These are phyloP conservation scores for Augochlorella aurata DNA, from an alignment of 2,888 invertebrate species.

Conservation along the genomic window DNA sequence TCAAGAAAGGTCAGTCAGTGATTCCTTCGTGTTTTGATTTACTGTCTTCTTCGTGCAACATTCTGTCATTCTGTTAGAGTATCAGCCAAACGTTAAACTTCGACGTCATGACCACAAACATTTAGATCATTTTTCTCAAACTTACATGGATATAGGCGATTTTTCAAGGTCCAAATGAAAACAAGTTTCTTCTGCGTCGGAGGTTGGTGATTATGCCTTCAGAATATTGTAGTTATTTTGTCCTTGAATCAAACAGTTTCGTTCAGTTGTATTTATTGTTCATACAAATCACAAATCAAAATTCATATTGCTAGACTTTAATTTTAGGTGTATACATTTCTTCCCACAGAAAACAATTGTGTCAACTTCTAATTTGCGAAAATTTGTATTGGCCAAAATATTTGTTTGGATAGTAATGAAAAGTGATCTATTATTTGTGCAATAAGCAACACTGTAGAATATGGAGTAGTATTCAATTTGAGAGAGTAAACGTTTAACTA, in stretches of 20 bases:
- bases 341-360: not conserved
- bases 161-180: slow-evolving; percentile 30
- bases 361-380: not conserved
- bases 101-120: not conserved
- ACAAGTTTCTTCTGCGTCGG: not conserved
- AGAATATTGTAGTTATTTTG: slow-evolving; percentile 27
- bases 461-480: slow-evolving; percentile 17
- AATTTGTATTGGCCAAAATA: not conserved
- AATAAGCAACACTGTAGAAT: slow-evolving; percentile 44
- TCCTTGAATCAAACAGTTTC: not conserved
- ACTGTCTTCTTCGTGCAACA: not conserved
- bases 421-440: slow-evolving; percentile 48
- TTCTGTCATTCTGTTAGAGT: slow-evolving; percentile 20
- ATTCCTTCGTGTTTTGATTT: not conserved
- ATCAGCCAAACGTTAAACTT: not conserved
- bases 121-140: not conserved
- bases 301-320: not conserved
- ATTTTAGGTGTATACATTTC: not conserved
- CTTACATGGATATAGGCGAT: slow-evolving; percentile 10
- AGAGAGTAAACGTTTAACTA: slow-evolving; percentile 19
- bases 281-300: not conserved
- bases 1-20: not conserved
- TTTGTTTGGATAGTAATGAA: not conserved
- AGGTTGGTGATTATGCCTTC: not conserved
- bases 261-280: not conserved